These are phyloP conservation scores for Pluvialis apricaria DNA, from an alignment of 2,113 vertebrate genomes.

Conservation along the genomic window DNA sequence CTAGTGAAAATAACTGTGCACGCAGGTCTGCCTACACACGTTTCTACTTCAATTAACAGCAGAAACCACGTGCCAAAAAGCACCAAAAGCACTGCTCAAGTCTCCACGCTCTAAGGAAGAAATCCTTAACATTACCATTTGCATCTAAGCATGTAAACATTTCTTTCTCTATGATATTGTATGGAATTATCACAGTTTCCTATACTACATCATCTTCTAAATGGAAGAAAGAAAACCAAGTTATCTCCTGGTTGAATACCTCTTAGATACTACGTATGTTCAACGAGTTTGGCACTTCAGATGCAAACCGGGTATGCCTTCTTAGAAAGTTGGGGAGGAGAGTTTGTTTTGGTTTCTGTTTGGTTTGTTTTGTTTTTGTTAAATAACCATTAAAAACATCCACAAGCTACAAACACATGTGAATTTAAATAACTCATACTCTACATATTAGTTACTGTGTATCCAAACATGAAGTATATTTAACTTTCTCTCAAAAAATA, in stretches of 20 bases:
- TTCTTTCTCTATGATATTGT: not conserved
- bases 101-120: not conserved
- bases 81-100: not conserved
- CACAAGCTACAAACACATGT: not conserved
- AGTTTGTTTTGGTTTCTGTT: not conserved
- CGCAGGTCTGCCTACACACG: not conserved
- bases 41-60: not conserved
- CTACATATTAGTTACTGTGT: not conserved
- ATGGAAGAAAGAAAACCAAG: not conserved
- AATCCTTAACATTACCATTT: not conserved
- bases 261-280: not conserved
- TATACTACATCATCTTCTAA: not conserved
- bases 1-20: not conserved
- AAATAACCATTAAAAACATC: not conserved
- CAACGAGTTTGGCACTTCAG: not conserved
- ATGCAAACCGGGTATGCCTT: not conserved
- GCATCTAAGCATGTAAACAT: not conserved
- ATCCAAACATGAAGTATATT: not conserved
- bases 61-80: not conserved
- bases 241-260: not conserved
- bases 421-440: not conserved
- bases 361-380: not conserved
- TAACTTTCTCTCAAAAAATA: slow-evolving; percentile 3
- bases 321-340: not conserved
- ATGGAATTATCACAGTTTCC: not conserved